These are phyloP conservation scores for Ia io DNA, from an alignment of 2,113 vertebrate genomes.

Conservation along the genomic window DNA sequence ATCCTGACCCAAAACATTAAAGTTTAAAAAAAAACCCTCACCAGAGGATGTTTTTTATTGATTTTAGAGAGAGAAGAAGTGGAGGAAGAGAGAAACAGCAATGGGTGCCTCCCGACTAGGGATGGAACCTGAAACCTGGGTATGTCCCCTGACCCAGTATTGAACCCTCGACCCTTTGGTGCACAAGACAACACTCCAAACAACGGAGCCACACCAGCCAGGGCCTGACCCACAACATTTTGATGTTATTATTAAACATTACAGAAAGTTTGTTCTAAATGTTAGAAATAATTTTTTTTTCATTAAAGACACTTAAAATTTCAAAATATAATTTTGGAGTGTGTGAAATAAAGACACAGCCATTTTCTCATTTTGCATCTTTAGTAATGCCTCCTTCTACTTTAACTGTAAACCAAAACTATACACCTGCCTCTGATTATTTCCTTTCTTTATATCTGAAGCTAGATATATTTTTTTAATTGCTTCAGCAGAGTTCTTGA, in stretches of 20 bases:
- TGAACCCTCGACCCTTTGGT: not conserved
- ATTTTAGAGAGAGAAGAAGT: not conserved
- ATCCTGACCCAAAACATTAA: not conserved
- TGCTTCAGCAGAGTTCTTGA: not conserved
- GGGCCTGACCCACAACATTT: not conserved
- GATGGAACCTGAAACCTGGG: not conserved
- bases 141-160: not conserved
- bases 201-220: not conserved
- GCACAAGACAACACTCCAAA: not conserved
- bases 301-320: constrained; percentile 4
- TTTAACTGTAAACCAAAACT: not conserved
- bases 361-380: not conserved
- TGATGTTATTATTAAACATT: not conserved
- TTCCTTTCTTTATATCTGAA: constrained; percentile 6
- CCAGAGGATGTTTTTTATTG: not conserved
- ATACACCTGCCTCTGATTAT: not conserved
- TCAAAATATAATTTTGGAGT: constrained; percentile 1
- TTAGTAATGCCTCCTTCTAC: not conserved
- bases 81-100: not conserved
- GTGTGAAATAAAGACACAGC: not conserved
- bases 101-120: not conserved
- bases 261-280: not conserved
- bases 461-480: not conserved
- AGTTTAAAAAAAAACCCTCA: not conserved
- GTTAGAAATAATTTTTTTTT: constrained; percentile 17